Evolutionary conservation across 2,113 vertebrate genomes (phyloP), one percentile per base, ranked within the genome.

Genomic region (Phylloscopus trochiloides): DNA sequence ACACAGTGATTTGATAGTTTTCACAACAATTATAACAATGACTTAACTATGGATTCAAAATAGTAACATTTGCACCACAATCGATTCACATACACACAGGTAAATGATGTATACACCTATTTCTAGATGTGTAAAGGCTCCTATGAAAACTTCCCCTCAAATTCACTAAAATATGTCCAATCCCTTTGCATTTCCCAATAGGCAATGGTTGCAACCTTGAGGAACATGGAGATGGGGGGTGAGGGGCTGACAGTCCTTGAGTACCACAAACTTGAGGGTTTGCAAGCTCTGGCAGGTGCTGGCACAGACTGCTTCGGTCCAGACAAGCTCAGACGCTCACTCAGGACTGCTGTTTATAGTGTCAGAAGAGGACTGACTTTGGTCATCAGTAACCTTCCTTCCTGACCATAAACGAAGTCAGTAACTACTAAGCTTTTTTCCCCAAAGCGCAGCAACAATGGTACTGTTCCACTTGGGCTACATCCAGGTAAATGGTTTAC

Each of bases 271-370:
- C 21, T 42, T 7, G 8, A 70, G 15, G 40, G 31, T 42, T 18
- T 54, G 55, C 0, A 0, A 68, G 21, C 40, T 70, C 40, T 76
- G 25, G 31, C 17, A 70, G 15, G 34, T 0, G 1, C 21, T 3
- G 7, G 62, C 45, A 74, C 38, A 67, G 45, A 29, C 38, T 24
- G 59, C 45, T n/a, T 18, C 0, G 0, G 51, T 22, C 20, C 40
- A 18, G 31, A 31, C 1, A 1, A 70, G 31, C 42, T 48, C 48
- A 13, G 10, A 68, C 20, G 34, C 34, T 76, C 55, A 55, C 25
- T 28, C 11, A 22, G 47, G 25, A 62, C 15, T 34, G 34, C 29
- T 62, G 40, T 48, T 83, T 22, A 62, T 6, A 47, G 26, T 15
- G 26, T 62, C 31, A 20, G 20, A 62, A 55, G 42, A 55, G 32